Conservation (phyloP, 2,888 invertebrate genomes). For the Masnerella sp. region DNA sequence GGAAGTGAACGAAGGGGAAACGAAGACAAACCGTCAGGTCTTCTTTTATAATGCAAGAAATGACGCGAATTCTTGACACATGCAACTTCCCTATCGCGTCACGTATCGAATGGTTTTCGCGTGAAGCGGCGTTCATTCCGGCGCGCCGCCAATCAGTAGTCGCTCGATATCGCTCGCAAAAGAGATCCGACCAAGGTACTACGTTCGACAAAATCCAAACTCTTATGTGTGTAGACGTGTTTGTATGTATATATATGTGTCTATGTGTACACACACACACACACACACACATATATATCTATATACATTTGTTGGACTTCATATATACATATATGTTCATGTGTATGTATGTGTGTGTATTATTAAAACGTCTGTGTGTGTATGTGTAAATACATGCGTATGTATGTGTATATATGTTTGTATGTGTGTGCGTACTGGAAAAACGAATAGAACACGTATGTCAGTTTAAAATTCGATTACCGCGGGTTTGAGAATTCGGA, state of each 20-base stretch:
- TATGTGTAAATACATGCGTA: no score
- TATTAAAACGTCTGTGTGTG: no score
- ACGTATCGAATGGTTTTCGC: conserved; percentile 59
- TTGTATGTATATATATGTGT: background rate
- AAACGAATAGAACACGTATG: no score
- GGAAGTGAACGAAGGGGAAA: conserved; percentile 19
- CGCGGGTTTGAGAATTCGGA: conserved; percentile 51
- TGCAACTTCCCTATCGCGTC: conserved; percentile 49
- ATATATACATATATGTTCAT: no score
- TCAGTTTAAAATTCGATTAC: conserved; percentile 59
- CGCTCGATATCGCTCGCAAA: conserved; percentile 63
- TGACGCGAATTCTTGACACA: conserved; percentile 45
- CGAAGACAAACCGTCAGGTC: conserved; percentile 6
- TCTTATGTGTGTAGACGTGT: background rate
- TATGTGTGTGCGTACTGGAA: no score
- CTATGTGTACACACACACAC: background rate
- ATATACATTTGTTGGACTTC: background rate
- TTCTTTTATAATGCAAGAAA: conserved; percentile 45
- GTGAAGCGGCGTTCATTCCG: conserved; percentile 62
- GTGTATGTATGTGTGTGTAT: no score
- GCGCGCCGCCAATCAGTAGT: conserved; percentile 65
- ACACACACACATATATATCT: conserved; percentile 2
- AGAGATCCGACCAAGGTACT: conserved; percentile 46
- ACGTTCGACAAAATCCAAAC: conserved; percentile 24
- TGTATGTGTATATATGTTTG: no score